Base-by-base conservation (phyloP, 1,140 invertebrate species). In the Leptinotarsa undecemlineata region DNA sequence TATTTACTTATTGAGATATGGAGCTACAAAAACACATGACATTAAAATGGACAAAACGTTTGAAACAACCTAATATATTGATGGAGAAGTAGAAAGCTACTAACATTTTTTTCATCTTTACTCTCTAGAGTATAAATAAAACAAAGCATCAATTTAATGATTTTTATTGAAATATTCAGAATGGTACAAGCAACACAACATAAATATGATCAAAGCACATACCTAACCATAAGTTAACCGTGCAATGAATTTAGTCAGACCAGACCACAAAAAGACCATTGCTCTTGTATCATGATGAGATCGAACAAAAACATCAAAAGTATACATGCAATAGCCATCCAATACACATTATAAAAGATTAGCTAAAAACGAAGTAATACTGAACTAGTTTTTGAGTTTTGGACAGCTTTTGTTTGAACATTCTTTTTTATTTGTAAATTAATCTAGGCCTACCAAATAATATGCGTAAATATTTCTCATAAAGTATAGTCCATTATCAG, bases 111-210 rank as follows among this genome's bases (percentile, higher is more conserved):
- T 11, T 42, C 33, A 42, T 11, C 33, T 75, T 26, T 60, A 11
- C 33, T 42, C 33, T 42, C 11, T 0, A 2, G 33, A 42, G 33
- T 42, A 3, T 11, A 2, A 57, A 57, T 57, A 57, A 57, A 57
- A 57, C 51, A 57, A 57, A 15, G n/a, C 51, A 19, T 57, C 17
- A 57, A 6, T 57, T 15, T 17, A 15, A 19, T 15, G 51, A 66
- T 19, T 77, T 82, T 80, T 81, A 79, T 81, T 81, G 75, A 81
- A 82, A 78, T 80, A 77, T 79, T 82, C 74, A 75, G 76, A 80
- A 74, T 81, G 71, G 76, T 82, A 82, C 81, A 82, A 82, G 81
- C 81, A 76, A 82, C 81, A 82, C 81, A 82, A 82, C 79, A 80
- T 77, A 81, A 79, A 66, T 76, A 81, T 80, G 73, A 76, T 80